Conservation (phyloP, 2,888 invertebrate species). For the Nemapogon koenigi region DNA sequence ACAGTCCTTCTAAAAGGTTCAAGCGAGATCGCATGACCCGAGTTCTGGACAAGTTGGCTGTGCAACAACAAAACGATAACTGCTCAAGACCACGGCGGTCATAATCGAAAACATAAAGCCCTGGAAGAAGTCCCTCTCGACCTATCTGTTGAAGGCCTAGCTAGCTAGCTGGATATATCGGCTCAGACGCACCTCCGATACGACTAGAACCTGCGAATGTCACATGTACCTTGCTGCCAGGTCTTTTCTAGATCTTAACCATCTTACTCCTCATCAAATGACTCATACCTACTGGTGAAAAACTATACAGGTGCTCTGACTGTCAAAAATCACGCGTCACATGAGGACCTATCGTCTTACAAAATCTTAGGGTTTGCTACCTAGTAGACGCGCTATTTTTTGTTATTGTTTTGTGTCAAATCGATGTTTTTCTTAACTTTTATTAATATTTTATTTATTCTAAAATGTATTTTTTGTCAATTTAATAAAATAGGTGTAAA, state of each 20-base stretch:
- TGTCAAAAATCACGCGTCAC: conserved; percentile 99
- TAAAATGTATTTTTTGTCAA: no score
- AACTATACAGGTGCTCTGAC: conserved; percentile 97
- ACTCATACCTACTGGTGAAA: conserved; percentile 99
- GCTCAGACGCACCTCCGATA: conserved; percentile 75
- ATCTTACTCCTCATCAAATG: conserved; percentile 95
- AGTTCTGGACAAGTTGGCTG: conserved; percentile 75
- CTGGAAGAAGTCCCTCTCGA: conserved; percentile 87
- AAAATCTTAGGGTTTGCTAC: no score
- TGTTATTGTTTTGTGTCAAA: no score
- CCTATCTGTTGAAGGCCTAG: conserved; percentile 87
- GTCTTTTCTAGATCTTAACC: conserved; percentile 98
- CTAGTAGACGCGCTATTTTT: no score
- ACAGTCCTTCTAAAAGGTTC: conserved; percentile 53
- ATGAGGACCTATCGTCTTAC: no score
- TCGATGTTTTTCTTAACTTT: no score
- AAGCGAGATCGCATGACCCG: conserved; percentile 82
- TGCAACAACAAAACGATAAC: conserved; percentile 44
- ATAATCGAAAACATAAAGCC: conserved; percentile 27
- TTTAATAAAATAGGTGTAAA: no score
- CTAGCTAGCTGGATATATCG: conserved; percentile 96
- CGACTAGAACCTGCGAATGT: conserved; percentile 90
- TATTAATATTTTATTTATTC: no score
- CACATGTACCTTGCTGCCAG: conserved; percentile 95
- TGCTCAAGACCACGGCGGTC: conserved; percentile 34